Percentiles rank a stretch among this genome's conserved stretches.
phyloP scores from a whole-genome alignment of 2,888 invertebrate species.

The Hermaeophaga mercurialis region DNA sequence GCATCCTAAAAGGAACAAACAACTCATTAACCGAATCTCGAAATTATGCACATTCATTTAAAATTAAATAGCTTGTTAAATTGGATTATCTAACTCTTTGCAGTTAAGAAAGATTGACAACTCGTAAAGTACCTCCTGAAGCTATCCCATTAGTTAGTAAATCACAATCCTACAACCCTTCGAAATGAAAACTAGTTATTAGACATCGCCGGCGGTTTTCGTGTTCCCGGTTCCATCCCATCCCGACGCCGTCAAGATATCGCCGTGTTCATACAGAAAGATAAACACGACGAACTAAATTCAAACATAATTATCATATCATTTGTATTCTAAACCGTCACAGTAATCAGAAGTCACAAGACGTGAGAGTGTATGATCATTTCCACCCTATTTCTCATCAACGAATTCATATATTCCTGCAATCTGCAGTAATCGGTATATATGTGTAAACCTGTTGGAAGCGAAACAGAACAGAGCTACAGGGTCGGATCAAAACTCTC shows the following conservation, averaged over 20 bases:
- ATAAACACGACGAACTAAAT: slow-evolving; percentile 26
- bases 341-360: slow-evolving; percentile 31
- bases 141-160: too few relatives aligned
- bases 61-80: too few relatives aligned
- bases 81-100: too few relatives aligned
- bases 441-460: too few relatives aligned
- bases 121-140: too few relatives aligned
- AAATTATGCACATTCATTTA: too few relatives aligned
- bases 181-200: not conserved
- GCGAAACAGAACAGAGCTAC: not conserved
- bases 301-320: slow-evolving; percentile 35
- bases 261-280: slow-evolving; percentile 10
- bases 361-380: slow-evolving; percentile 33
- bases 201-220: not conserved
- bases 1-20: too few relatives aligned
- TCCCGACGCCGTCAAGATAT: too few relatives aligned
- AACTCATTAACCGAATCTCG: too few relatives aligned
- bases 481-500: slow-evolving; percentile 3
- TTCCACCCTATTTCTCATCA: slow-evolving; percentile 29
- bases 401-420: slow-evolving; percentile 33
- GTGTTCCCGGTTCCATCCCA: not conserved
- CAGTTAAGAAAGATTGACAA: too few relatives aligned
- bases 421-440: slow-evolving; percentile 35
- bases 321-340: slow-evolving; percentile 33
- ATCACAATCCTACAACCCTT: too few relatives aligned